A percentile compares a stretch with the other conserved stretches of the same genome.
These are phyloP conservation scores for Bombylius discolor DNA, from an alignment of 2,888 invertebrate species.

Conservation along the genomic window DNA sequence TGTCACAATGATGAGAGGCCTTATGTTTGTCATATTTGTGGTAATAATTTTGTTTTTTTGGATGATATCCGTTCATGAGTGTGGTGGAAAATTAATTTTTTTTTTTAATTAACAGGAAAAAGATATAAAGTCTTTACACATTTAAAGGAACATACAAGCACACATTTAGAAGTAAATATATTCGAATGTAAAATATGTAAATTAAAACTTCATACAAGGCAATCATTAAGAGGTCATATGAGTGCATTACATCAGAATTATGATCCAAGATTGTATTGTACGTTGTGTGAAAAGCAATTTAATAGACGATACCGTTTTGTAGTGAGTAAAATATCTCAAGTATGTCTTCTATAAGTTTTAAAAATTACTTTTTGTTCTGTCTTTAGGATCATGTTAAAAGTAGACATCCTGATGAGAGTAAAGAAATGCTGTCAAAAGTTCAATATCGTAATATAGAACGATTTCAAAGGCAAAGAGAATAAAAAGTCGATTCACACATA, in stretches of 20 bases:
- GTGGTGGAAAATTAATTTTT: no score
- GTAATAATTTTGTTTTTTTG: neutral
- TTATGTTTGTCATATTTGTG: slow-evolving; percentile 4
- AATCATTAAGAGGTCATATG: slow-evolving; percentile 3
- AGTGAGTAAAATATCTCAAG: neutral
- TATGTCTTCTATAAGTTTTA: no score
- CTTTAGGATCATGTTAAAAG: neutral
- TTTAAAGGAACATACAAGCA: slow-evolving; percentile 2
- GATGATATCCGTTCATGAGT: no score
- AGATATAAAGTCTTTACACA: neutral
- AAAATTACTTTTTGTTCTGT: no score
- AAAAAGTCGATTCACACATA: no score
- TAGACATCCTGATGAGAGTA: neutral
- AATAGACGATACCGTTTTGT: neutral
- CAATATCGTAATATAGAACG: no score
- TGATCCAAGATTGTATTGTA: no score
- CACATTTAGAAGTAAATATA: slow-evolving; percentile 1
- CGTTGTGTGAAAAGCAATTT: neutral
- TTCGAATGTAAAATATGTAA: neutral
- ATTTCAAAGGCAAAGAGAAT: no score
- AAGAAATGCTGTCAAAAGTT: no score
- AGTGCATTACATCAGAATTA: neutral
- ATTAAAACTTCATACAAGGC: neutral
- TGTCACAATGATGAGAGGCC: slow-evolving; percentile 1
- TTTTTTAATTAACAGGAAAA: neutral